These are phyloP conservation scores for Hartigia nigra DNA, from an alignment of 2,888 invertebrate genomes.

Conservation along the genomic window DNA sequence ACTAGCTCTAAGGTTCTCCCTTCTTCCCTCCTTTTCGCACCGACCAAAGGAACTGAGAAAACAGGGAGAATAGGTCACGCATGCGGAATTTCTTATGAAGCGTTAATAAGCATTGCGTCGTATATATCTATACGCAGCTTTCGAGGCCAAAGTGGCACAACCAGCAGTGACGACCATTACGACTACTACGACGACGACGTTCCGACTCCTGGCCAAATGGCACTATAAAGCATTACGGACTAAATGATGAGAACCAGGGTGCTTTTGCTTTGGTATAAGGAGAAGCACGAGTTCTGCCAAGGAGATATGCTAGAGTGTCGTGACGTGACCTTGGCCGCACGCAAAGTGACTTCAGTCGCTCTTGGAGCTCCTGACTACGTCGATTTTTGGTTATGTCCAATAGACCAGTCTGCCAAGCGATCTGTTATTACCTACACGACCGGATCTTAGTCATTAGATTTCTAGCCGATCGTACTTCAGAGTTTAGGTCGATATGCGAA, in stretches of 20 bases:
- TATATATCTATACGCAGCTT: not conserved
- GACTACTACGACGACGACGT: not conserved
- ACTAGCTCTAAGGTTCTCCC: not conserved
- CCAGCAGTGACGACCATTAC: not conserved
- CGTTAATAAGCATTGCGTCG: not conserved
- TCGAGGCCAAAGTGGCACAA: not conserved
- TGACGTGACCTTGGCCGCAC: constrained; percentile 61
- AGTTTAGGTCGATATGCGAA: not conserved
- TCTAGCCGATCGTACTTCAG: not conserved
- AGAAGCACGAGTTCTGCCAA: constrained; percentile 7
- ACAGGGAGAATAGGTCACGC: not conserved
- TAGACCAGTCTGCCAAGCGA: constrained; percentile 17
- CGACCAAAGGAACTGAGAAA: not conserved
- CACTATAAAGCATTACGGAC: not conserved
- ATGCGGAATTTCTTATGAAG: not conserved
- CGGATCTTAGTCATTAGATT: not conserved
- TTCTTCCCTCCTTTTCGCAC: not conserved
- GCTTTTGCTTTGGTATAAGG: not conserved
- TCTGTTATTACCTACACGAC: constrained; percentile 31
- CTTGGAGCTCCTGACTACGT: constrained; percentile 29
- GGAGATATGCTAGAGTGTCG: constrained; percentile 33
- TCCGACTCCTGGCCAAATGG: not conserved
- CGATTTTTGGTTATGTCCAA: constrained; percentile 40
- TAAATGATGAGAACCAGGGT: not conserved
- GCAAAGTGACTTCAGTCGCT: constrained; percentile 54